A percentile compares a stretch with the other conserved stretches of the same genome.
These are phyloP conservation scores for Spicauda simplicius DNA, from an alignment of 2,888 invertebrate species.

Conservation along the genomic window DNA sequence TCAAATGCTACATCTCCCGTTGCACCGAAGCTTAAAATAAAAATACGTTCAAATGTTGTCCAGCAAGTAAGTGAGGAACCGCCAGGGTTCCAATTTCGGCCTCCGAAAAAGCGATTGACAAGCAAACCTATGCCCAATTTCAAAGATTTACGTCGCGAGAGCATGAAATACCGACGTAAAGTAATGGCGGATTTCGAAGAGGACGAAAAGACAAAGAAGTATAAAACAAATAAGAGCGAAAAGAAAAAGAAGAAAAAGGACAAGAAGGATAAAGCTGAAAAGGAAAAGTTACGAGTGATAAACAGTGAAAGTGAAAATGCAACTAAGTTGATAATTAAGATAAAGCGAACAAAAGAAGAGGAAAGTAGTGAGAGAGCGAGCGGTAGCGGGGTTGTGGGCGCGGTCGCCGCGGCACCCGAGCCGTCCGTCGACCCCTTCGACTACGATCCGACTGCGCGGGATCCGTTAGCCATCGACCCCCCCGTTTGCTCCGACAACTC, in stretches of 20 bases:
- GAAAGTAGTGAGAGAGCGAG: conserved; percentile 54
- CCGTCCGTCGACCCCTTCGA: conserved; percentile 73
- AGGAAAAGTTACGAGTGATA: conserved; percentile 81
- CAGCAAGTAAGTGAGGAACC: conserved; percentile 80
- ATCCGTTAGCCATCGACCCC: conserved; percentile 75
- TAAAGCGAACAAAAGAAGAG: conserved; percentile 84
- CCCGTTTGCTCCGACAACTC: conserved; percentile 70
- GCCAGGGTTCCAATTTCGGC: conserved; percentile 84
- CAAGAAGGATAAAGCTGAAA: conserved; percentile 73
- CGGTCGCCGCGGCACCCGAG: conserved; percentile 61
- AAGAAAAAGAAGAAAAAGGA: conserved; percentile 81
- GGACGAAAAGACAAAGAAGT: conserved; percentile 84
- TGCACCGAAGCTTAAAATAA: conserved; percentile 91
- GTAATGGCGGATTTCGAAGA: conserved; percentile 94
- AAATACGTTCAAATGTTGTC: conserved; percentile 86
- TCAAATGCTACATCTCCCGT: conserved; percentile 59
- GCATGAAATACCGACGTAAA: conserved; percentile 93
- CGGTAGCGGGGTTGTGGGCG: conserved; percentile 45
- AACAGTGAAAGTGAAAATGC: conserved; percentile 84
- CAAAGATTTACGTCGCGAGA: conserved; percentile 92
- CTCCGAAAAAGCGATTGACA: conserved; percentile 92
- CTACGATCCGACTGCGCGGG: conserved; percentile 75
- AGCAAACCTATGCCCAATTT: conserved; percentile 88
- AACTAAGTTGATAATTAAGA: conserved; percentile 91
- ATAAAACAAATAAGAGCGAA: conserved; percentile 70